Evolutionary conservation across 2,888 invertebrate species (phyloP).

Genomic region (Pyralis farinalis): DNA sequence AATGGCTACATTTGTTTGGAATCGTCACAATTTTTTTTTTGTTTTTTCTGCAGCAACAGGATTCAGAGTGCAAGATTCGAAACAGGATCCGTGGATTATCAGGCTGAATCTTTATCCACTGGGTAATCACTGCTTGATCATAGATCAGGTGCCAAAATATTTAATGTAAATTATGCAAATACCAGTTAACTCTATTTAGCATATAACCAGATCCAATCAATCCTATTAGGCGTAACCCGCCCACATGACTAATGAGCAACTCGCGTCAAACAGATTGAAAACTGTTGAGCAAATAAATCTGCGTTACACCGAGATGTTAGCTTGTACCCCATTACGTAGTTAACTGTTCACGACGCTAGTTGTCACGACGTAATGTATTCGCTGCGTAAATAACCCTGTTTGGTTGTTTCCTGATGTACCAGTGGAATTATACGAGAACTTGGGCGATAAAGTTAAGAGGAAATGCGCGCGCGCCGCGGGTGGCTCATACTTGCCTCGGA

Average conservation of each 20-base stretch:
- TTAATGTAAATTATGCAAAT: no score
- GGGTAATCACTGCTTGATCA: no score
- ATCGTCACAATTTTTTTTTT: no score
- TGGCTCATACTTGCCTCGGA: constrained; percentile 13
- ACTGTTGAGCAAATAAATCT: background rate
- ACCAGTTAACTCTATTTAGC: background rate
- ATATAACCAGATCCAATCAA: background rate
- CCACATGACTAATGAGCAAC: background rate
- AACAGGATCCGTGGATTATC: no score
- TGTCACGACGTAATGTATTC: constrained; percentile 50
- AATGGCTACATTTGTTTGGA: no score
- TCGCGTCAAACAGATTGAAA: background rate
- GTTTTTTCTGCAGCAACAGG: no score
- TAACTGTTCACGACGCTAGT: constrained; percentile 47
- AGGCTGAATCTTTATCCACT: no score
- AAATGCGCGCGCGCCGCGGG: constrained; percentile 48
- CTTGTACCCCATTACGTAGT: constrained; percentile 50
- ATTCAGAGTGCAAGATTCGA: no score
- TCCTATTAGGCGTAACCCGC: constrained; percentile 1
- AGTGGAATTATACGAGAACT: constrained; percentile 37
- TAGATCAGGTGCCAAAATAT: no score
- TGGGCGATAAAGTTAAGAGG: constrained; percentile 39
- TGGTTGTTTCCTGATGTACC: constrained; percentile 43
- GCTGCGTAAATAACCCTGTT: constrained; percentile 34
- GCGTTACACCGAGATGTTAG: background rate